Base-by-base conservation (phyloP, 1,140 invertebrate genomes). In the Oryctes rhinoceros region DNA sequence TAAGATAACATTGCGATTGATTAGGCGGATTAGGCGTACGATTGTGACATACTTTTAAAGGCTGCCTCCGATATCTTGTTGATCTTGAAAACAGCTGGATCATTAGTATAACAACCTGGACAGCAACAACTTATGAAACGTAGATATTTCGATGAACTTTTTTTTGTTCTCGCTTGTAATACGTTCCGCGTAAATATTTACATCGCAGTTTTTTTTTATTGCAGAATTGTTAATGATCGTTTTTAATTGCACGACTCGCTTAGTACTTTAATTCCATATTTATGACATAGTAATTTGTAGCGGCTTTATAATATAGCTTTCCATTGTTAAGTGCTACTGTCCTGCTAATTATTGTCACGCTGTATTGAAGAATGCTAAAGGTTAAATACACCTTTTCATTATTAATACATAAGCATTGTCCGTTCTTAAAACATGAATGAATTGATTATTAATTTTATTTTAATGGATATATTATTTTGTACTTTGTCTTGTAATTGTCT, bases 51-150 rank as follows among this genome's bases (percentile, higher is more conserved):
- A 59, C 53, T 59, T 59, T 59, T 59, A 59, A 18, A n/a, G 53
- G 18, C 53, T 59, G 18, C 15, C n/a, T 59, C n/a, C 53, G 7
- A 6, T 59, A 59, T 59, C 15, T 59, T n/a, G 53, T 59, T 15
- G 53, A 59, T 59, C 53, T 59, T 59, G 53, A 59, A 59, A 59
- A 59, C 53, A 59, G 18, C 53, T n/a, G 53, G 15, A n/a, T 59
- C 53, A 59, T 59, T 59, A 18, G 6, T 18, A 59, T 59, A 15
- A 15, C 20, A 59, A 59, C 53, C 13, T 59, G 53, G n/a, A 59
- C 53, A 18, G 53, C 18, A 59, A 7, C 53, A 59, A 59, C n/a
- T 44, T 10, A 59, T 59, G 53, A 59, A n/a, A 18, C 39, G 39
- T 44, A 44, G 39, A 44, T 44, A 44, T 44, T 44, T 59, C n/a